phyloP scores from a whole-genome alignment of 2,797 vertebrate species.

The Melanotaenia pygmaea region DNA sequence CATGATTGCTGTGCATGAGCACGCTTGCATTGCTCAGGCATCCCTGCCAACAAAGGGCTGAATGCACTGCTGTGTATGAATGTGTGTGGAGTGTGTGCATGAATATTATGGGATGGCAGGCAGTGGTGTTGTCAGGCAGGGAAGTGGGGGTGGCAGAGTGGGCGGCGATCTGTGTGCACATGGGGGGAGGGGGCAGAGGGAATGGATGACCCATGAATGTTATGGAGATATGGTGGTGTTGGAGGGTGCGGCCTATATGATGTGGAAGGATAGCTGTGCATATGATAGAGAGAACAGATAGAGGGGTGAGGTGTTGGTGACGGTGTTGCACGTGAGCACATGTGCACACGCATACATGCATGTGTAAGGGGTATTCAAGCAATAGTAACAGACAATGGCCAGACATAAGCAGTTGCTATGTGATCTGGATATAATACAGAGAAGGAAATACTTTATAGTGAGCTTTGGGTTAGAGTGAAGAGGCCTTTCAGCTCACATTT shows the following conservation, averaged over 20 bases:
- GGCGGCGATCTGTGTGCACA: conserved; percentile 65
- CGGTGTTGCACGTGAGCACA: conserved; percentile 50
- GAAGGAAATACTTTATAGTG: conserved; percentile 39
- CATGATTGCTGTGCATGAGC: conserved; percentile 61
- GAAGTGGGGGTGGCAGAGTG: conserved; percentile 71
- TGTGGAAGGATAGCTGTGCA: conserved; percentile 60
- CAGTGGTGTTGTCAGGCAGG: conserved; percentile 81
- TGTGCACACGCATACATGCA: conserved; percentile 53
- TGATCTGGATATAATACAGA: conserved; percentile 60
- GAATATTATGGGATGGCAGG: conserved; percentile 83
- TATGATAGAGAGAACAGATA: conserved; percentile 78
- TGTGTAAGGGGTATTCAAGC: conserved; percentile 66
- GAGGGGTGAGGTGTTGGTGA: conserved; percentile 62
- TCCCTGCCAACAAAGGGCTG: conserved; percentile 74
- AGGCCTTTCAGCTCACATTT: conserved; percentile 43
- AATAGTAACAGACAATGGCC: conserved; percentile 69
- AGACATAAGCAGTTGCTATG: conserved; percentile 75
- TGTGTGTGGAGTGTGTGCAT: conserved; percentile 63
- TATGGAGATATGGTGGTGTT: conserved; percentile 79
- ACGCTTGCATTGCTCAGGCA: conserved; percentile 59
- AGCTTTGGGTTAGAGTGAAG: conserved; percentile 26
- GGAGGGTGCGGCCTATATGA: conserved; percentile 54
- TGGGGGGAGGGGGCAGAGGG: conserved; percentile 75
- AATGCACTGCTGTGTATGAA: conserved; percentile 64
- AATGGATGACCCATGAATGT: conserved; percentile 76